Evolutionary conservation across 2,113 vertebrate species (phyloP).

Genomic region (Chaetorhynchus papuensis): DNA sequence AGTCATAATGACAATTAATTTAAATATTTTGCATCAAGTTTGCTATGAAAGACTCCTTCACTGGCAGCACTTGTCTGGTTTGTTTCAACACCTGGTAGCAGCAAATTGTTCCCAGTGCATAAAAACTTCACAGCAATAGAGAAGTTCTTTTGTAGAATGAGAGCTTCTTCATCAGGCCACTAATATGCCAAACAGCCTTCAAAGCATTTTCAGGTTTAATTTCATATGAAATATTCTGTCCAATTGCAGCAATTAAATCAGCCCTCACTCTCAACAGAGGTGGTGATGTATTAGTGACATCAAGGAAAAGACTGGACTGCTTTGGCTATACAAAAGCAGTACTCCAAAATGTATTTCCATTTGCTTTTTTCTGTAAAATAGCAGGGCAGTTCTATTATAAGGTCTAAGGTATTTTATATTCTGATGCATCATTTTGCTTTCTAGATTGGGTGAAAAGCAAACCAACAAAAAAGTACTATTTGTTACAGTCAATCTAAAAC

Average conservation of each 20-base stretch:
- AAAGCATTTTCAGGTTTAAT: neutral
- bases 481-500: neutral
- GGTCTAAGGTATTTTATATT: neutral
- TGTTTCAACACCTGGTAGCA: neutral
- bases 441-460: neutral
- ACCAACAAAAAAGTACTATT: neutral
- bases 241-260: neutral
- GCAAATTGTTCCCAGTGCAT: neutral
- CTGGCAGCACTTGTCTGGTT: neutral
- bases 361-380: neutral
- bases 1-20: neutral
- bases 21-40: neutral
- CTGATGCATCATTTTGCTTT: neutral
- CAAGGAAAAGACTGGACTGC: neutral
- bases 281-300: rapidly evolving
- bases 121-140: neutral
- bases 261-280: neutral
- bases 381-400: neutral
- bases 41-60: neutral
- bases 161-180: neutral
- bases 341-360: neutral
- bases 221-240: neutral
- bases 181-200: neutral
- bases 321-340: neutral
- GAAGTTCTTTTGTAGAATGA: neutral